These are phyloP conservation scores for Patella caerulea DNA, from an alignment of 2,888 invertebrate species.

Conservation along the genomic window DNA sequence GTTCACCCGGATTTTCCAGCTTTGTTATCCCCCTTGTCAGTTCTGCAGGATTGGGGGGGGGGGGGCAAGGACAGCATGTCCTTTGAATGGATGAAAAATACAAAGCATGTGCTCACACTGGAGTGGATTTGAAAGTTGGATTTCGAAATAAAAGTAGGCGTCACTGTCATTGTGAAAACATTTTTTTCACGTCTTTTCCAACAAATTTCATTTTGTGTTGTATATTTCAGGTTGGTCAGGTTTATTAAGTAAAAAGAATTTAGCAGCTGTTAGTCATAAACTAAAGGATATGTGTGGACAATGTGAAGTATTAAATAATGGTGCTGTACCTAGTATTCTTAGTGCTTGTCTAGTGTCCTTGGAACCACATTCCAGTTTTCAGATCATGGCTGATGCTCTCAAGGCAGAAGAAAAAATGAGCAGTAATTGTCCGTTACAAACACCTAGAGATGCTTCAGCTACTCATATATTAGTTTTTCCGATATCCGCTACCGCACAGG, in stretches of 20 bases:
- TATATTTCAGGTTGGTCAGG: slow-evolving; percentile 86
- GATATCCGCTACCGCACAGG: slow-evolving; percentile 77
- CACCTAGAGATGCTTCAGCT: slow-evolving; percentile 95
- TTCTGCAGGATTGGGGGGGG: too few species aligned
- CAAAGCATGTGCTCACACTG: too few species aligned
- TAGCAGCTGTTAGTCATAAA: slow-evolving; percentile 87
- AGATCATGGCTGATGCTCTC: slow-evolving; percentile 73
- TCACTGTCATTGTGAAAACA: too few species aligned
- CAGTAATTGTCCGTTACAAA: slow-evolving; percentile 78
- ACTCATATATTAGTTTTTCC: slow-evolving; percentile 99
- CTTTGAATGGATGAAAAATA: too few species aligned
- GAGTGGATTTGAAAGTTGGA: too few species aligned
- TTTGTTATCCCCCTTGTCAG: too few species aligned
- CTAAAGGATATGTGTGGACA: slow-evolving; percentile 92
- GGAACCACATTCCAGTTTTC: slow-evolving; percentile 89
- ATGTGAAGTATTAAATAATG: slow-evolving; percentile 84
- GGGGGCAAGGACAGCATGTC: too few species aligned
- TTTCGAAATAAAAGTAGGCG: too few species aligned
- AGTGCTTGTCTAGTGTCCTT: slow-evolving; percentile 98
- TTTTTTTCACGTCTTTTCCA: too few species aligned
- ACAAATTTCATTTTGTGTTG: too few species aligned
- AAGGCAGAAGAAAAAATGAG: slow-evolving; percentile 68
- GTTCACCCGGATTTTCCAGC: too few species aligned
- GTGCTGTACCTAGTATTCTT: slow-evolving; percentile 89
- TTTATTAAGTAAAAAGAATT: slow-evolving; percentile 90